phyloP scores from a whole-genome alignment of 1,140 invertebrate species.

The Drosophila grimshawi region DNA sequence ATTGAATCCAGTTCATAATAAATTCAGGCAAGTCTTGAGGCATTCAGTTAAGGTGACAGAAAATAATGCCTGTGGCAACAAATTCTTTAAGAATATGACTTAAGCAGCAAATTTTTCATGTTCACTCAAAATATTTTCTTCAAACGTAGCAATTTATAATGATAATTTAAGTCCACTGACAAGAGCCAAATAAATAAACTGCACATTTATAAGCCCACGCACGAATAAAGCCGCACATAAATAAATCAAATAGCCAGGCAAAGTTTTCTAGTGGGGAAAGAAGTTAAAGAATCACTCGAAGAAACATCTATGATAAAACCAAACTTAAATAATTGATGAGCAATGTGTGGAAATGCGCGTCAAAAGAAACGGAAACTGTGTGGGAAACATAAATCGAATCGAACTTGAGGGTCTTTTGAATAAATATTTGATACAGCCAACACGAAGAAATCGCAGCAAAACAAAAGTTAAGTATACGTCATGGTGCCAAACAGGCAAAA shows the following conservation, averaged over 20 bases:
- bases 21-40: conserved; percentile 6
- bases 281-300: conserved; percentile 2
- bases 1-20: conserved; percentile 30
- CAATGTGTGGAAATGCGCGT: conserved; percentile 42
- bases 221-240: conserved; percentile 20
- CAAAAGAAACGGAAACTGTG: conserved; percentile 57
- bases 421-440: conserved; percentile 77
- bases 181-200: conserved; percentile 32
- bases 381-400: conserved; percentile 72
- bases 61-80: background rate
- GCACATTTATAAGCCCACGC: conserved; percentile 26
- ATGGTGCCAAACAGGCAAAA: conserved; percentile 49
- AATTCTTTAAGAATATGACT: background rate
- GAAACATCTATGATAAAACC: conserved; percentile 44
- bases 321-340: conserved; percentile 73
- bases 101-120: conserved; percentile 4
- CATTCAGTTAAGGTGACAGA: conserved; percentile 9
- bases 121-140: conserved; percentile 11
- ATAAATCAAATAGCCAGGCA: conserved; percentile 22
- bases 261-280: background rate
- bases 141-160: conserved; percentile 14
- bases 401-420: conserved; percentile 69
- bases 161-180: conserved; percentile 20
- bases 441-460: conserved; percentile 54
- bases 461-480: conserved; percentile 68